phyloP scores from a whole-genome alignment of 2,888 invertebrate genomes.

The Smittia aterrima region DNA sequence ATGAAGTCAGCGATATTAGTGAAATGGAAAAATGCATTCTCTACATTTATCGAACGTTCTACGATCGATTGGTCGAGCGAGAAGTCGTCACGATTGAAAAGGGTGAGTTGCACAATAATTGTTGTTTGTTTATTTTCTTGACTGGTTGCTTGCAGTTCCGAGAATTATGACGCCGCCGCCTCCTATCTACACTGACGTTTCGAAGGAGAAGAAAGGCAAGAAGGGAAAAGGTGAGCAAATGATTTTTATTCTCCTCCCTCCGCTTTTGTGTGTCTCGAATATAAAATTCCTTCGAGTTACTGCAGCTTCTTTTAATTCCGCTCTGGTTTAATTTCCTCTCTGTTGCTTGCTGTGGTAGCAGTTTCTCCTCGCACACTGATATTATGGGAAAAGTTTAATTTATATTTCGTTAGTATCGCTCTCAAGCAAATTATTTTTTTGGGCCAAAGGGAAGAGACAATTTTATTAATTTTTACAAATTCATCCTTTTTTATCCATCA shows the following conservation, averaged over 20 bases:
- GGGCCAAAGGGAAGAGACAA: too few species aligned
- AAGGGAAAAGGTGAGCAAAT: conserved; percentile 43
- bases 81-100: conserved; percentile 71
- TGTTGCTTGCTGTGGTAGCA: too few species aligned
- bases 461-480: background rate
- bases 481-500: too few species aligned
- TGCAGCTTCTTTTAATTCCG: too few species aligned
- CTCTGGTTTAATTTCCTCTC: too few species aligned
- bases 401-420: too few species aligned
- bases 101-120: conserved; percentile 57
- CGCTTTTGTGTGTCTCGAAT: too few species aligned
- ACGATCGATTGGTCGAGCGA: conserved; percentile 70
- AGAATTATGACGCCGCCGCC: conserved; percentile 49
- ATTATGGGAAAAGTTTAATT: too few species aligned
- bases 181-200: conserved; percentile 48
- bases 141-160: conserved; percentile 14
- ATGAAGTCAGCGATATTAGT: conserved; percentile 55
- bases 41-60: conserved; percentile 67
- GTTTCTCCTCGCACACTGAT: too few species aligned
- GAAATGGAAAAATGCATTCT: conserved; percentile 61
- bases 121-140: background rate
- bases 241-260: background rate
- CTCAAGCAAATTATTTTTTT: too few species aligned
- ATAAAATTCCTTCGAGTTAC: too few species aligned
- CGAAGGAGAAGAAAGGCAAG: conserved; percentile 45